Percentiles rank a stretch among this genome's conserved stretches.
These are phyloP conservation scores for Beroe forskalii DNA, from an alignment of 37 sponge, comb jelly and placozoan species.

Conservation along the genomic window DNA sequence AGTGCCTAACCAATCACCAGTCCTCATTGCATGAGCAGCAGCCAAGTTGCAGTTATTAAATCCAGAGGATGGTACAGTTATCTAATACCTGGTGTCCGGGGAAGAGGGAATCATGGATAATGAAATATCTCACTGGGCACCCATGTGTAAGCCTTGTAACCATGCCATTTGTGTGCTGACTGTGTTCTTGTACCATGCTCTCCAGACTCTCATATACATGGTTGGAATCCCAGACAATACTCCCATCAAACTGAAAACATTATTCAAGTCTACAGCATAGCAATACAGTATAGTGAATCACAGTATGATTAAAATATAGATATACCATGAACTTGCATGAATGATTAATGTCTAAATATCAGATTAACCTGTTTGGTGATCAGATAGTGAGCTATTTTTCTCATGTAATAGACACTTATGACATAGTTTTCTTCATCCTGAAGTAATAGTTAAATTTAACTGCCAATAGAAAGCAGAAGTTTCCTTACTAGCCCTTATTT, in stretches of 20 bases:
- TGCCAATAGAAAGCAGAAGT: too few species aligned
- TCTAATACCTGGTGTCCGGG: slow-evolving; percentile 54
- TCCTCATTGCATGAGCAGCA: too few species aligned
- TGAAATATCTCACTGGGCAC: slow-evolving; percentile 29
- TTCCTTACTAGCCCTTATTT: too few species aligned
- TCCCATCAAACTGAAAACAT: slow-evolving; percentile 11
- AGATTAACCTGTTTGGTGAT: slow-evolving; percentile 44
- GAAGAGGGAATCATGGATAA: slow-evolving; percentile 44
- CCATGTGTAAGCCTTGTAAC: slow-evolving; percentile 14
- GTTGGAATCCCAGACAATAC: slow-evolving; percentile 35
- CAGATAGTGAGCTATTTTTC: slow-evolving; percentile 61
- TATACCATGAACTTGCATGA: too few species aligned
- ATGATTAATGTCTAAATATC: too few species aligned
- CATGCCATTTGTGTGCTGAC: neutral
- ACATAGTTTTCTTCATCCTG: slow-evolving; percentile 63
- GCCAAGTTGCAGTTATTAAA: too few species aligned
- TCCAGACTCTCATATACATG: slow-evolving; percentile 23
- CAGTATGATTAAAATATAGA: too few species aligned
- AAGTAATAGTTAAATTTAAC: too few species aligned
- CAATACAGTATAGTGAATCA: too few species aligned
- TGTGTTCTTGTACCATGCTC: slow-evolving; percentile 1
- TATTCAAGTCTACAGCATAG: too few species aligned
- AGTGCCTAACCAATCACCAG: too few species aligned
- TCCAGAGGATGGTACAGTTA: too few species aligned
- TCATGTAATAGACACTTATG: slow-evolving; percentile 35